Conservation (phyloP, 2,113 vertebrate species). For the Sylvilagus bachmani region DNA sequence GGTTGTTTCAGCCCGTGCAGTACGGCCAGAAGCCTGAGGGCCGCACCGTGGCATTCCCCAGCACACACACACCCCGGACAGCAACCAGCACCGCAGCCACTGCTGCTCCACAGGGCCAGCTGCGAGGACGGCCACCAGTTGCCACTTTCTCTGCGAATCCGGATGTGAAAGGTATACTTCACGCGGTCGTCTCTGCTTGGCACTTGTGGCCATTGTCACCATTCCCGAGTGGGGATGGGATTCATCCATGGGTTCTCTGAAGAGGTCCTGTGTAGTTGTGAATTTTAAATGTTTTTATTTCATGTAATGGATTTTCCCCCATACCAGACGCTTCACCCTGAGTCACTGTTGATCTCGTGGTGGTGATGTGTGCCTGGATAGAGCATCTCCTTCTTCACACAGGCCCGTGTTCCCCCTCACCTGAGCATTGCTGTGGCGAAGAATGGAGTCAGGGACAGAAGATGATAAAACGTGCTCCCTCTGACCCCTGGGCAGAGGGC, state of each 20-base stretch:
- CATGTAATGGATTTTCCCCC: neutral
- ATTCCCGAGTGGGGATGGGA: neutral
- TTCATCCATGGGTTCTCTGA: neutral
- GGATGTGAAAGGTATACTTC: slow-evolving; percentile 85
- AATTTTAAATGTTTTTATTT: neutral
- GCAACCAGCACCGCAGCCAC: slow-evolving; percentile 72
- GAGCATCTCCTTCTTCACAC: neutral
- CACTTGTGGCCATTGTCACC: neutral
- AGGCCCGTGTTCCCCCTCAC: neutral
- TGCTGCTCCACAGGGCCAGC: slow-evolving; percentile 80
- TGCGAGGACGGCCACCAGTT: slow-evolving; percentile 88
- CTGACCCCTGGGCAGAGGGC: neutral
- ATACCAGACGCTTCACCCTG: neutral
- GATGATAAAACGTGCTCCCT: neutral
- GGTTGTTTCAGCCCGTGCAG: slow-evolving; percentile 94
- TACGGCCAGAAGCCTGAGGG: slow-evolving; percentile 95
- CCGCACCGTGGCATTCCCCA: slow-evolving; percentile 89
- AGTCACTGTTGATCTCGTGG: neutral
- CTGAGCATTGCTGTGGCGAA: neutral
- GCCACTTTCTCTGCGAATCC: slow-evolving; percentile 88
- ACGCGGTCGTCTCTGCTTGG: rapidly evolving
- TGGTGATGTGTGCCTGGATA: neutral
- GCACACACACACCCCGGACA: slow-evolving; percentile 84
- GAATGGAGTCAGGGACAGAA: neutral
- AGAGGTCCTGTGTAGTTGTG: neutral